Evolutionary conservation across 1,140 invertebrate genomes (phyloP).

Genomic region (Euura lappo): DNA sequence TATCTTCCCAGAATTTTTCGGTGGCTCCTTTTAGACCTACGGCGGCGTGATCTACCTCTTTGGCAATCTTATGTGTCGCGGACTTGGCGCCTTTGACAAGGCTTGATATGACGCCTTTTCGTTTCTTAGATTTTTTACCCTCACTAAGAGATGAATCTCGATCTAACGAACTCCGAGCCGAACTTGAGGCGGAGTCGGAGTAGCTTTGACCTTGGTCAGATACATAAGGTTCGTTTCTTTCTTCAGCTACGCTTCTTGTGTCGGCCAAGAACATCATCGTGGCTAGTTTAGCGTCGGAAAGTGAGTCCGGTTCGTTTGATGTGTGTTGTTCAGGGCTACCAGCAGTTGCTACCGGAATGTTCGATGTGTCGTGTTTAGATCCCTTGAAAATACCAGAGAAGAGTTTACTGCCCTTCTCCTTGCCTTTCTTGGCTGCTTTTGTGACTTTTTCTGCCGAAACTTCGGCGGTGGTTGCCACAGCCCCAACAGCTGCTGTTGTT

Average conservation of each 20-base stretch:
- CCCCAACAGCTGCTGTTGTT: not conserved
- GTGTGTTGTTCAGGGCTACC: too few relatives aligned
- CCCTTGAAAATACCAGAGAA: not conserved
- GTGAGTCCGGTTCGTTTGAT: not conserved
- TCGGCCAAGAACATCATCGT: conserved; percentile 34
- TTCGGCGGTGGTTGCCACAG: not conserved
- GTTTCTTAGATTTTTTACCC: conserved; percentile 35
- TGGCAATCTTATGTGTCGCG: conserved; percentile 56
- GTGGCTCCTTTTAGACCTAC: conserved; percentile 44
- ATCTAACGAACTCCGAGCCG: conserved; percentile 28
- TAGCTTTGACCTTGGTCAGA: not conserved
- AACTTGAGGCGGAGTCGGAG: conserved; percentile 18
- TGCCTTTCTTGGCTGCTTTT: not conserved
- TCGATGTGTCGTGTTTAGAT: not conserved
- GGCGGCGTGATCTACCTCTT: conserved; percentile 47
- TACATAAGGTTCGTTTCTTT: not conserved
- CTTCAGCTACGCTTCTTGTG: conserved; percentile 19
- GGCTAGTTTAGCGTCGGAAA: conserved; percentile 26
- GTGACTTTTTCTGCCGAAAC: not conserved
- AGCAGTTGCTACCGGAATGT: not conserved
- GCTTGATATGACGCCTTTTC: conserved; percentile 38
- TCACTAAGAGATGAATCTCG: conserved; percentile 26
- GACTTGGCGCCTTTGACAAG: conserved; percentile 45
- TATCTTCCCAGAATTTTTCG: conserved; percentile 51
- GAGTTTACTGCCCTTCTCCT: not conserved